Evolutionary conservation across 2,888 invertebrate species (phyloP).

Genomic region (Gymnocheta viridis): DNA sequence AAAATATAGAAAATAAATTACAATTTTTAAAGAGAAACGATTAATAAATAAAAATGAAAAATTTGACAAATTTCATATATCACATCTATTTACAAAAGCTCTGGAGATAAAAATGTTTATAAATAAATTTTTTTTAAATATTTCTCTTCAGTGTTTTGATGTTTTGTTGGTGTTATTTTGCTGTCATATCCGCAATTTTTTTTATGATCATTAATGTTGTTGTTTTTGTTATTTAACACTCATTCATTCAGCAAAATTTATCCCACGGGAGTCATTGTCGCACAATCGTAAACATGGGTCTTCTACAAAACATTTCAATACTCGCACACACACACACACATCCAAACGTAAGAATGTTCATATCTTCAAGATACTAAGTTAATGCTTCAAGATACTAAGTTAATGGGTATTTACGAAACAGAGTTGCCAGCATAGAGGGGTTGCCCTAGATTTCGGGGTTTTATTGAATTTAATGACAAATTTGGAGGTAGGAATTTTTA

Average conservation of each 20-base stretch:
- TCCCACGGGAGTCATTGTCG: conserved; percentile 73
- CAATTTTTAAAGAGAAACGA: no score
- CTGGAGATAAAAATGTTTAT: background rate
- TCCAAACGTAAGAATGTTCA: background rate
- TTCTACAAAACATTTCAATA: conserved; percentile 44
- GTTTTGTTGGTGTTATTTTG: conserved; percentile 22
- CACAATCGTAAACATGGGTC: conserved; percentile 54
- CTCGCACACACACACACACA: background rate
- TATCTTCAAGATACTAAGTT: background rate
- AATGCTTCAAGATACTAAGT: background rate
- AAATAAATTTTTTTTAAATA: conserved; percentile 17
- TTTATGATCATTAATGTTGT: conserved; percentile 51
- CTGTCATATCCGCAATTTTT: conserved; percentile 66
- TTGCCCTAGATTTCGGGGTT: no score
- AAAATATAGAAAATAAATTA: no score
- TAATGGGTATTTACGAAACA: no score
- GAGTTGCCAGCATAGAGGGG: no score
- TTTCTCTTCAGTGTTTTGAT: conserved; percentile 1
- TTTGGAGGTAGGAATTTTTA: no score
- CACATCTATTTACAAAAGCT: no score
- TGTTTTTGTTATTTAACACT: conserved; percentile 41
- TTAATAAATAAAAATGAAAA: no score
- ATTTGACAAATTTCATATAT: no score
- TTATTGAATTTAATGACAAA: no score
- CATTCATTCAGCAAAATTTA: conserved; percentile 63